Conservation (phyloP, 1,140 invertebrate species). For the Saccostrea cuccullata region DNA sequence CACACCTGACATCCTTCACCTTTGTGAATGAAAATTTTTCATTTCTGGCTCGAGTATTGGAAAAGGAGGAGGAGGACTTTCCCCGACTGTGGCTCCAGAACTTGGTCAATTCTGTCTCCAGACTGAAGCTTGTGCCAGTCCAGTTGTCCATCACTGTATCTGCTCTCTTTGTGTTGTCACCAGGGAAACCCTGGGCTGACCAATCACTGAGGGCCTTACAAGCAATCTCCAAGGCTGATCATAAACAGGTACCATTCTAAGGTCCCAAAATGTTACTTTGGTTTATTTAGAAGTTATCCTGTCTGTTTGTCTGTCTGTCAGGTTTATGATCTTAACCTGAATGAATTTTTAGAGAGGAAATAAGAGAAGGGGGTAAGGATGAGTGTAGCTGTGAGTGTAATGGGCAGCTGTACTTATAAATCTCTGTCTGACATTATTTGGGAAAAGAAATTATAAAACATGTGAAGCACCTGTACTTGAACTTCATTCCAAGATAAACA, state of each 20-base stretch:
- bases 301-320: no score
- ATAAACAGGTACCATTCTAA: slow-evolving; percentile 54
- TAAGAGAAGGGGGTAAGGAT: no score
- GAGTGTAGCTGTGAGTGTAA: no score
- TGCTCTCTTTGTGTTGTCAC: slow-evolving; percentile 54
- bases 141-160: slow-evolving; percentile 51
- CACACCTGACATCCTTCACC: not conserved
- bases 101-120: slow-evolving; percentile 42
- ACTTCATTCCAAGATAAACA: no score
- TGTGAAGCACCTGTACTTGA: not conserved
- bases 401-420: not conserved
- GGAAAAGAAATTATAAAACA: not conserved
- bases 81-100: slow-evolving; percentile 50
- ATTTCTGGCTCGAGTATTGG: slow-evolving; percentile 24
- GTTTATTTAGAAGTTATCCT: no score
- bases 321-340: no score
- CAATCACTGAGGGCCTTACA: slow-evolving; percentile 43
- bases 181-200: slow-evolving; percentile 1
- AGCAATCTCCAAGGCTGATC: slow-evolving; percentile 55
- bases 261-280: not conserved
- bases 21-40: slow-evolving; percentile 38
- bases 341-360: no score
- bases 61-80: no score
- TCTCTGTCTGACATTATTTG: not conserved
- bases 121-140: slow-evolving; percentile 47